Evolutionary conservation across 2,113 vertebrate species (phyloP), one percentile per base, ranked within the genome.

Genomic region (Apodemus sylvaticus): DNA sequence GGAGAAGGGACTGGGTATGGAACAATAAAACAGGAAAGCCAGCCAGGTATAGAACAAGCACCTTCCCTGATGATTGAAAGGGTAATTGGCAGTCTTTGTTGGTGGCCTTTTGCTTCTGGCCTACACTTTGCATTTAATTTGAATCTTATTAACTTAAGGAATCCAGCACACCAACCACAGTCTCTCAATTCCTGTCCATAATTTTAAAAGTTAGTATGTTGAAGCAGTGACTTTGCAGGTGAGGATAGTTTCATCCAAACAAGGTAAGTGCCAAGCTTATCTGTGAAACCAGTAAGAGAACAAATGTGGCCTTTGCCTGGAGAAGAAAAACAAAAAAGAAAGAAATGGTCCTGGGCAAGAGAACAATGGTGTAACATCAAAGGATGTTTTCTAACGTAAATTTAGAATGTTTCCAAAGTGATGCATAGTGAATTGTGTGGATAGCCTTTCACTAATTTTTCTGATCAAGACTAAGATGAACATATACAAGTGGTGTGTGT

Each of bases 101-200:
- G 6, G 0, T 70, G 58, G 45, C 42, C 60, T 95, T 97, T 96
- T 95, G 51, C 51, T 93, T 93, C 60, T 94, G 94, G 83, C 83
- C 79, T 88, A 88, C 58, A 90, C 58, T 53, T 96, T 85, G 79
- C 87, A 96, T 97, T 96, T 96, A 90, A 97, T 96, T 97, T 90
- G 93, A 97, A 97, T 93, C 95, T 90, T 96, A 96, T 95, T 95
- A 96, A 93, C 71, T 94, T 89, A 58, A 73, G 86, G 96, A 95
- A 92, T 62, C 70, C 77, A 94, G 74, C 78, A 62, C 70, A 73
- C 74, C 34, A 91, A 93, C 10, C 13, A 55, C 45, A 93, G 93
- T 95, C 66, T 86, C 53, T 76, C 89, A 86, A 85, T 96, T 92
- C 86, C 93, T 12, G 19, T 87, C 36, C 66, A 96, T 93, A 94